Conservation (phyloP, 2,888 invertebrate species). For the Drosophila kanekoi region DNA sequence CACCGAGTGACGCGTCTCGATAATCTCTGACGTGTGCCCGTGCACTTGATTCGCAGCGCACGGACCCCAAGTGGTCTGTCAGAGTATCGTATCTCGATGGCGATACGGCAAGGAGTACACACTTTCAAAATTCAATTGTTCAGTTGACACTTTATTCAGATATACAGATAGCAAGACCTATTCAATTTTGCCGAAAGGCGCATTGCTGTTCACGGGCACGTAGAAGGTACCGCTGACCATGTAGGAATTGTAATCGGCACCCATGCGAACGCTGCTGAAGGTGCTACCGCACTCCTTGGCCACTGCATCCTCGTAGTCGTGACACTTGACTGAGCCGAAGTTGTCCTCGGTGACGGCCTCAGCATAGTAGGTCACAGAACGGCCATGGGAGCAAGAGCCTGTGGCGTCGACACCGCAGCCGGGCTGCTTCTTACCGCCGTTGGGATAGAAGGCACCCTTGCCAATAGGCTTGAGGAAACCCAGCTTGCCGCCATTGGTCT, state of each 20-base stretch:
- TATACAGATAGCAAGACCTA: slow-evolving; percentile 22
- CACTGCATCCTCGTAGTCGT: slow-evolving; percentile 66
- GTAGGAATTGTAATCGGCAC: slow-evolving; percentile 67
- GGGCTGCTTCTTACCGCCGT: slow-evolving; percentile 86
- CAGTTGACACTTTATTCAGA: slow-evolving; percentile 20
- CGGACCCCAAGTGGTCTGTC: slow-evolving; percentile 35
- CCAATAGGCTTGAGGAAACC: slow-evolving; percentile 84
- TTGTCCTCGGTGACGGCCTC: slow-evolving; percentile 83
- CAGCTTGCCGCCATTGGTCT: slow-evolving; percentile 80
- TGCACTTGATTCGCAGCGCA: slow-evolving; percentile 14
- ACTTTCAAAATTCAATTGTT: slow-evolving; percentile 3
- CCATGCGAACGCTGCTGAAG: slow-evolving; percentile 74
- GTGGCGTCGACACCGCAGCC: slow-evolving; percentile 85
- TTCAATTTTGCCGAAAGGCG: slow-evolving; percentile 77
- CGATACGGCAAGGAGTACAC: slow-evolving; percentile 29
- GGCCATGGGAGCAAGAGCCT: slow-evolving; percentile 85
- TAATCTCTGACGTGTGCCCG: slow-evolving; percentile 49
- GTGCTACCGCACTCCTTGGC: slow-evolving; percentile 67
- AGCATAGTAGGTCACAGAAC: slow-evolving; percentile 85
- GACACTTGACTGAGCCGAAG: slow-evolving; percentile 80
- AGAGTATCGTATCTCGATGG: slow-evolving; percentile 19
- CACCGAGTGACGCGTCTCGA: not conserved
- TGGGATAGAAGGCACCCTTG: slow-evolving; percentile 86
- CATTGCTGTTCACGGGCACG: slow-evolving; percentile 75
- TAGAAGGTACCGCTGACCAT: slow-evolving; percentile 81